A percentile compares a stretch with the other conserved stretches of the same genome.
phyloP scores from a whole-genome alignment of 2,888 invertebrate genomes.

The Cyrtodaria siliqua region DNA sequence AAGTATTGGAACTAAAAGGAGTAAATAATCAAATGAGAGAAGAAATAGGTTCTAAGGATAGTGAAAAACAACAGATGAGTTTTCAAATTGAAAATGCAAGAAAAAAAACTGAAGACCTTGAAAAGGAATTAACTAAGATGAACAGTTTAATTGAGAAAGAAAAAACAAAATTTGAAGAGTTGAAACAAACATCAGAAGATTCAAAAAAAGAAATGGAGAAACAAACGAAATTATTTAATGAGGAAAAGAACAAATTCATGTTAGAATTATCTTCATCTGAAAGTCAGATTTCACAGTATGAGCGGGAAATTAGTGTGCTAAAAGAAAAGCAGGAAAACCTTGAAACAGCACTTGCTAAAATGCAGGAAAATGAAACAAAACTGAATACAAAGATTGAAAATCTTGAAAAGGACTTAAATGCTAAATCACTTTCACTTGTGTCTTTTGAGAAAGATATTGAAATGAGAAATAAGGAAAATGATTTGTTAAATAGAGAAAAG shows the following conservation, averaged over 20 bases:
- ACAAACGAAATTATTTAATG: slow-evolving; percentile 9
- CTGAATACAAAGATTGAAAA: slow-evolving; percentile 31
- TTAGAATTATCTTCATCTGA: slow-evolving; percentile 25
- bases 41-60: slow-evolving; percentile 20
- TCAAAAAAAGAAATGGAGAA: neutral
- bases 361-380: slow-evolving; percentile 36
- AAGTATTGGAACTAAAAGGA: slow-evolving; percentile 20
- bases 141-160: slow-evolving; percentile 1
- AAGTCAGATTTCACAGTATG: slow-evolving; percentile 22
- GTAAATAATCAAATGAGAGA: slow-evolving; percentile 15
- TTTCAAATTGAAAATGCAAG: slow-evolving; percentile 9
- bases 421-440: slow-evolving; percentile 31
- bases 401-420: slow-evolving; percentile 45
- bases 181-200: neutral
- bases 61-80: slow-evolving; percentile 18
- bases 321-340: slow-evolving; percentile 30
- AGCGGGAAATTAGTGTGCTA: slow-evolving; percentile 31
- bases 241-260: slow-evolving; percentile 20
- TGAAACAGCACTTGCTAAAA: slow-evolving; percentile 16
- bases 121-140: slow-evolving; percentile 15
- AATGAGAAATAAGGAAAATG: slow-evolving; percentile 30
- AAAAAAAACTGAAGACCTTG: slow-evolving; percentile 14
- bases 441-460: slow-evolving; percentile 49
- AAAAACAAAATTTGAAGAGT: slow-evolving; percentile 6
- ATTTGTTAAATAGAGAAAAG: slow-evolving; percentile 29